Percentiles rank a stretch among this genome's conserved stretches.
Conservation (phyloP, 1,140 invertebrate species). For the Brachystomella parvula region DNA sequence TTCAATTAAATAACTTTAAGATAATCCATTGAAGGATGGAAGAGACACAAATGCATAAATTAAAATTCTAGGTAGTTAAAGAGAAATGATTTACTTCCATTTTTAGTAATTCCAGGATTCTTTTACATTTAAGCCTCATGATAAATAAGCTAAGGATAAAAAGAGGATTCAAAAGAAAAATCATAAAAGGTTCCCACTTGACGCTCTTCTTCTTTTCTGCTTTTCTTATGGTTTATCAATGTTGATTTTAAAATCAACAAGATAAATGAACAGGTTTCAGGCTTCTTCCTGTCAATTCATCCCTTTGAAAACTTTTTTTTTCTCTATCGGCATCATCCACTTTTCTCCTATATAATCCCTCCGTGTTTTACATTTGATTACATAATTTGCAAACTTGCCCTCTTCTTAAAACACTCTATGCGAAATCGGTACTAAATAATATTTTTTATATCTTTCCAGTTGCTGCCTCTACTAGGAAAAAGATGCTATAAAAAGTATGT, state of each 20-base stretch:
- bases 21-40: not conserved
- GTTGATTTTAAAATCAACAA: not conserved
- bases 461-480: not conserved
- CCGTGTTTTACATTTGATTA: not conserved
- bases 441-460: not conserved
- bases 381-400: not conserved
- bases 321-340: not conserved
- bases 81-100: not conserved
- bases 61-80: not conserved
- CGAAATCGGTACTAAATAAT: not conserved
- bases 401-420: not conserved
- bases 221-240: not conserved
- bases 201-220: not conserved
- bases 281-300: too few relatives aligned
- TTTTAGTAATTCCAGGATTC: not conserved
- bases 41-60: not conserved
- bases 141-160: not conserved
- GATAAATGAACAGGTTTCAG: slow-evolving; percentile 1
- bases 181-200: not conserved
- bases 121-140: not conserved
- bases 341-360: not conserved
- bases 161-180: not conserved
- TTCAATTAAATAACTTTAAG: not conserved
- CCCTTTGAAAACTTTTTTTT: not conserved
- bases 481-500: not conserved